Base-by-base conservation (phyloP, 2,113 vertebrate species). In the Ophthalmolycus amberensis region DNA sequence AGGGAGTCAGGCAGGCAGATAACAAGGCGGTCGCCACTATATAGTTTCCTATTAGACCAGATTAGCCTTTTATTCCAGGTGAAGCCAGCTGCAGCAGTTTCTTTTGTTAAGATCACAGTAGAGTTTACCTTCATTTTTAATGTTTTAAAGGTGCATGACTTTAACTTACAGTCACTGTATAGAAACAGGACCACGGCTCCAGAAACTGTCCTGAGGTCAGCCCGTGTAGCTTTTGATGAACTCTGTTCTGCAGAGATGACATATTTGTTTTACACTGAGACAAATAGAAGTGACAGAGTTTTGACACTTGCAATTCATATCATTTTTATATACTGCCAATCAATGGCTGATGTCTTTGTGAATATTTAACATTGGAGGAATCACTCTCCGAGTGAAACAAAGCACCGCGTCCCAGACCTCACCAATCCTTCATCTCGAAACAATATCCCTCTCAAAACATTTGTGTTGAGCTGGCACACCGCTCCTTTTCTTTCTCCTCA, bases 51-150 rank as follows among this genome's bases (percentile, higher is more conserved):
- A 44, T 58, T n/a, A 60, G 25, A 62, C 2, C 50, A 60, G 67
- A 75, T 78, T 82, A 64, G 54, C 50, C n/a, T 34, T 27, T 44
- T 60, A 38, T 79, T 85, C 60, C 15, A 67, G 82, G 42, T 64
- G 5, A 63, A 77, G 74, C 64, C 86, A 85, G 68, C 72, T 80
- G 76, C 68, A 37, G n/a, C 12, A 15, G 10, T 42, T 42, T 16
- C 11, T 40, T 65, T 12, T 64, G n/a, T 44, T 20, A 50, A 52
- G 46, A 14, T 15, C 46, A 32, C 25, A 50, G 15, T 22, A 11
- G 66, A 34, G 27, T 22, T n/a, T 18, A 37, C 12, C 20, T 52
- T n/a, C 6, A 12, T 7, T 29, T 66, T 56, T 44, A 37, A 2
- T 54, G 3, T 29, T 48, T 2, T 50, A 6, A 44, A 59, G 22